phyloP scores from a whole-genome alignment of 1,140 invertebrate species.

The Rhopalosiphum padi region DNA sequence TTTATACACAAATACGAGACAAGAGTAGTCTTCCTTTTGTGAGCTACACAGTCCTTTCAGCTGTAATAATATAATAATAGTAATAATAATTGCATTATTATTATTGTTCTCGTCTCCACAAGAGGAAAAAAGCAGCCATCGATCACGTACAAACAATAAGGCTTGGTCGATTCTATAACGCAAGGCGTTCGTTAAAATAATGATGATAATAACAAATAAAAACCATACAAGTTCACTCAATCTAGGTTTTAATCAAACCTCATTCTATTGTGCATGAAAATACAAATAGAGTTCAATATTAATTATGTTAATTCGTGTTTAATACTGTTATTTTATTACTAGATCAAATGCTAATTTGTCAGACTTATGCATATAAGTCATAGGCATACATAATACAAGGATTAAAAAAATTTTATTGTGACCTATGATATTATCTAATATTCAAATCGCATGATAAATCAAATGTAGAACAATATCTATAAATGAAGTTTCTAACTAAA shows the following conservation, averaged over 20 bases:
- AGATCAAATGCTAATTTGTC: background rate
- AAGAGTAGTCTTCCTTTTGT: slow-evolving; percentile 47
- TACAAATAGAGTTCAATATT: slow-evolving; percentile 36
- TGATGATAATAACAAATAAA: slow-evolving; percentile 43
- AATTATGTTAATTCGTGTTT: slow-evolving; percentile 23
- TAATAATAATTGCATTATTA: slow-evolving; percentile 29
- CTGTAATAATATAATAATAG: slow-evolving; percentile 32
- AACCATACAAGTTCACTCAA: slow-evolving; percentile 35
- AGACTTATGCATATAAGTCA: background rate
- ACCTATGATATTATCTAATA: background rate
- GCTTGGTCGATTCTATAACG: slow-evolving; percentile 34
- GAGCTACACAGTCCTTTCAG: slow-evolving; percentile 26
- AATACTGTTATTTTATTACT: slow-evolving; percentile 6
- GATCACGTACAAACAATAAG: slow-evolving; percentile 56
- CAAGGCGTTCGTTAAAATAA: slow-evolving; percentile 49
- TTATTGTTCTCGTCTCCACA: slow-evolving; percentile 48
- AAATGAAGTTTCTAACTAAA: slow-evolving; percentile 15
- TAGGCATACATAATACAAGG: background rate
- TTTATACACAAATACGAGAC: slow-evolving; percentile 36
- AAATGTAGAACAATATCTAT: background rate
- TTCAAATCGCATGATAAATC: background rate
- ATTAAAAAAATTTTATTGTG: background rate
- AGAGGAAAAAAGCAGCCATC: slow-evolving; percentile 46
- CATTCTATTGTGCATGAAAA: slow-evolving; percentile 15
- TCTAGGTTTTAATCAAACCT: slow-evolving; percentile 36